Base-by-base conservation (phyloP, 2,113 vertebrate species). In the Lepisosteus osseus region DNA sequence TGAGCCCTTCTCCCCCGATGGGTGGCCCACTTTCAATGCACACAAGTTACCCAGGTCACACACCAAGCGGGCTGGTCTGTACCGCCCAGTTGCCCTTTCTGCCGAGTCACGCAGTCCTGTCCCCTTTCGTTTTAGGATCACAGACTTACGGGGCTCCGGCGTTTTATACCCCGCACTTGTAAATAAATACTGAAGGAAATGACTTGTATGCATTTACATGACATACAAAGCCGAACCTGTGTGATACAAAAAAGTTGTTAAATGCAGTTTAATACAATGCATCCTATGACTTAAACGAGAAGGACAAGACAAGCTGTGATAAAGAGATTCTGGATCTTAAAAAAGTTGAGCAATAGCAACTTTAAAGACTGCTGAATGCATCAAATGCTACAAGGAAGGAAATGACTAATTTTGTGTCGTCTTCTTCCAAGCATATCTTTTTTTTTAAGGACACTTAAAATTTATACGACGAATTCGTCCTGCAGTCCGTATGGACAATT, bases 81-180 rank as follows among this genome's bases (percentile, higher is more conserved):
- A 89, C 94, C 0, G 89, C 94, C 12, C 97, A 96, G 83, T 88
- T 99, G 82, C 97, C 97, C 70, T 99, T 99, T 85, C 90, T 99
- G 63, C 90, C 95, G 17, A 92, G 95, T 77, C 97, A 96, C 1
- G 81, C 86, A 11, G 96, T 98, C 56, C 94, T 98, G 41, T 97
- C 97, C 13, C 97, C 97, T 42, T 99, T 99, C 82, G 95, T 99
- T 78, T 83, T 99, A 80, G 93, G 96, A 70, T 97, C 97, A 3
- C 97, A 98, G 92, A 91, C 95, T 70, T 99, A 99, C 73, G 95
- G 95, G 57, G 87, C 94, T 0, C 97, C 95, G 0, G 93, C 97
- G 43, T 99, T 99, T 89, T 99, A 99, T 85, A 92, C 95, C 66
- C 95, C 96, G 65, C 97, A 98, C 86, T 92, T 99, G 90, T 97